Base-by-base conservation (phyloP, 2,888 invertebrate species). In the Thereva unica region DNA sequence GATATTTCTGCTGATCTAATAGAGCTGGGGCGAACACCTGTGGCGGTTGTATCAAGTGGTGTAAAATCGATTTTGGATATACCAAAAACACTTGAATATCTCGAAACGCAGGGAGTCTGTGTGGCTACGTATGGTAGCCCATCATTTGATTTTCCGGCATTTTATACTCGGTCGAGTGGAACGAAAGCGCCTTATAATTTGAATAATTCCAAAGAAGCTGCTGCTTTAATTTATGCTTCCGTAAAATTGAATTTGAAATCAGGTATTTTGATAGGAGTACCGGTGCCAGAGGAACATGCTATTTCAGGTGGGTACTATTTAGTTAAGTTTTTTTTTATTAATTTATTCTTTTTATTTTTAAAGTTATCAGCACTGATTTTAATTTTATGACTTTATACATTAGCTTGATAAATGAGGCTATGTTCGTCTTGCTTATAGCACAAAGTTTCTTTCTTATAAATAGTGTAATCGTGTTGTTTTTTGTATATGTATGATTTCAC, bases 51-150 rank as follows among this genome's bases (percentile, higher is more conserved):
- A 2, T 97, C 95, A 73, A 93, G 97, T 75, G 99, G 99, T 1
- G 89, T 97, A 65, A 99, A 99, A 82, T 97, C 97, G 23, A 97
- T 99, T 74, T 84, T 99, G 67, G 99, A 99, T 79, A 94, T 99
- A 73, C 90, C 89, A 4, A 89, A 90, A 77, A 98, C 98, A 0
- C 83, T 99, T 54, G 98, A 99, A 79, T 97, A 90, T 78, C 83
- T 99, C 83, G 97, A 98, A 84, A 98, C 97, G 0, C 90, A 94
- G 79, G 97, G 97, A 0, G 96, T 97, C 1, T 91, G 92, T 73
- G 95, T 97, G 0, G 88, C 90, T 42, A 87, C 91, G 0, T 90
- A 87, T 71, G 90, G 92, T 0, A 80, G 84, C n/a, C 79, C 84
- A 0, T 79, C 81, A 0, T 81, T 82, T 37, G 85, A 87, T 9